A percentile compares a stretch with the other conserved stretches of the same genome.
Evolutionary conservation across 2,888 invertebrate genomes (phyloP).

Genomic region (Drosophila buzzatii): DNA sequence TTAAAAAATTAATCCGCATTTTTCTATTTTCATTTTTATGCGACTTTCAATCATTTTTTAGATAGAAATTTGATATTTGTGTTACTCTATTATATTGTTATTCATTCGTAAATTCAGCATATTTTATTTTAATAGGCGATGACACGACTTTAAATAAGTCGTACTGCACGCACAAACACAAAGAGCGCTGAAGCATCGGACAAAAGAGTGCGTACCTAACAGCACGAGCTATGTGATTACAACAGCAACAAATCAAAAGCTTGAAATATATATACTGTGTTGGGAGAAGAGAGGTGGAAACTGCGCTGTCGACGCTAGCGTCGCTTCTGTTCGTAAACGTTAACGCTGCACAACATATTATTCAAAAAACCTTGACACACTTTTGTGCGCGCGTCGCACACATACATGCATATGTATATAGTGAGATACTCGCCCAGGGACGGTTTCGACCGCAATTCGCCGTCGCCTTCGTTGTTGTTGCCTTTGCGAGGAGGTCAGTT

Average conservation of each 20-base stretch:
- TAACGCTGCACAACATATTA: slow-evolving; percentile 81
- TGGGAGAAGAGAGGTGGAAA: slow-evolving; percentile 7
- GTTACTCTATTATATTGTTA: not conserved
- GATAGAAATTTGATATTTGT: too few species aligned
- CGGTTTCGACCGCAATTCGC: slow-evolving; percentile 83
- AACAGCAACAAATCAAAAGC: slow-evolving; percentile 61
- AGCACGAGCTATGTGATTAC: slow-evolving; percentile 44
- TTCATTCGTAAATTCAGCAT: not conserved
- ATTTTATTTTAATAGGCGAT: slow-evolving; percentile 42
- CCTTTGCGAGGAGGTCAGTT: slow-evolving; percentile 74
- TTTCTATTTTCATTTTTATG: too few species aligned
- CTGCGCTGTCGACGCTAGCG: slow-evolving; percentile 44
- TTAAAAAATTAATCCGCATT: too few species aligned
- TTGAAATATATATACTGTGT: slow-evolving; percentile 32
- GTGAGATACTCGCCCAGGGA: slow-evolving; percentile 79
- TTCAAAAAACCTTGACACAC: slow-evolving; percentile 84
- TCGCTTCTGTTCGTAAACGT: slow-evolving; percentile 63
- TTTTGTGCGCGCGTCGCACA: slow-evolving; percentile 75
- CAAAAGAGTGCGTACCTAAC: slow-evolving; percentile 39
- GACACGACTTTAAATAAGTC: slow-evolving; percentile 63
- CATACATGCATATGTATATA: slow-evolving; percentile 31
- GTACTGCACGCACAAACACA: slow-evolving; percentile 38
- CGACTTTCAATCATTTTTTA: too few species aligned
- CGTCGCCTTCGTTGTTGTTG: slow-evolving; percentile 45
- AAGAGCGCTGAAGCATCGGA: slow-evolving; percentile 29